These are phyloP conservation scores for Lethenteron reissneri DNA, from an alignment of 2,113 vertebrate genomes.

Conservation along the genomic window DNA sequence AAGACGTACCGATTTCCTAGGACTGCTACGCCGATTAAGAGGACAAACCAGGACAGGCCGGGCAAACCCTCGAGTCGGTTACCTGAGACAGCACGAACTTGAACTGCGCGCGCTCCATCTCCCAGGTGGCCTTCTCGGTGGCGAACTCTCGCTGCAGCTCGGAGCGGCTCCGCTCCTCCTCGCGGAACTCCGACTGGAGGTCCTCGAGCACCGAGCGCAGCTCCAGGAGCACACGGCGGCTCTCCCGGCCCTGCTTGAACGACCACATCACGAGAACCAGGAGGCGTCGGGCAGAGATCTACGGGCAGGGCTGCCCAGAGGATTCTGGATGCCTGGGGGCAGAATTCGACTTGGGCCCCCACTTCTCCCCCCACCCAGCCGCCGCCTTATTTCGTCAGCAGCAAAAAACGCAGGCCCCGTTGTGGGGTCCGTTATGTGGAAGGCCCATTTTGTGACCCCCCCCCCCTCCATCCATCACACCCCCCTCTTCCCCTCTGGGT, in stretches of 20 bases:
- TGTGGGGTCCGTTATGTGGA: background rate
- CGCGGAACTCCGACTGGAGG: slow-evolving; percentile 45
- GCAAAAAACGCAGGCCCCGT: background rate
- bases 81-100: slow-evolving; percentile 61
- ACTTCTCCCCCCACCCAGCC: background rate
- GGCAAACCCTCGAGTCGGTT: background rate
- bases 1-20: no score
- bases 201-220: slow-evolving; percentile 62
- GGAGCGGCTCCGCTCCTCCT: slow-evolving; percentile 39
- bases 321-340: slow-evolving; percentile 13
- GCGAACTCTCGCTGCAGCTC: slow-evolving; percentile 58
- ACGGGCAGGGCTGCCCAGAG: slow-evolving; percentile 11
- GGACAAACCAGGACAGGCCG: no score
- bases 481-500: background rate
- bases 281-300: background rate
- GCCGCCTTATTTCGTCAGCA: background rate
- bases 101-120: slow-evolving; percentile 54
- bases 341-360: no score
- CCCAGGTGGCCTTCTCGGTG: slow-evolving; percentile 67
- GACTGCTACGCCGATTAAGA: no score
- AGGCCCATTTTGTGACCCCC: no score
- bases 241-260: slow-evolving; percentile 39
- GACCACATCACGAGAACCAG: background rate
- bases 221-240: slow-evolving; percentile 40
- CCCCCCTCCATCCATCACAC: background rate